phyloP scores from a whole-genome alignment of 2,113 vertebrate genomes.

The Catharus minimus region DNA sequence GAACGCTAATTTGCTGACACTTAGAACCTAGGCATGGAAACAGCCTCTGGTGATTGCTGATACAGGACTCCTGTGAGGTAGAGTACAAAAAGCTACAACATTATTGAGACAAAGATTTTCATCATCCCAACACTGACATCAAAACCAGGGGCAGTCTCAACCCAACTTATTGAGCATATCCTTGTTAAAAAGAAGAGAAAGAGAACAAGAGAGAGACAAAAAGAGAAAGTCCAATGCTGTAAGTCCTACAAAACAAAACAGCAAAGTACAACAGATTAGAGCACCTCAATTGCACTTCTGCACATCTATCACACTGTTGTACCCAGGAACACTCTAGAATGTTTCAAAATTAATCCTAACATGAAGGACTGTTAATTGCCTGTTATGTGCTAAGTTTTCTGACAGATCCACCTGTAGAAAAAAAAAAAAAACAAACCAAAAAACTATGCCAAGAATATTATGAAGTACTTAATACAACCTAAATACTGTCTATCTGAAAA shows the following conservation, averaged over 20 bases:
- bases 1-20: neutral
- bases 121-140: neutral
- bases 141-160: neutral
- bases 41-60: neutral
- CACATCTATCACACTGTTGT: rapidly evolving
- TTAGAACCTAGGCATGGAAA: neutral
- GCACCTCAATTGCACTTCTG: neutral
- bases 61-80: rapidly evolving
- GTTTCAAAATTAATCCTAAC: neutral
- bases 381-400: neutral
- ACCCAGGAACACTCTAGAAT: neutral
- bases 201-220: neutral
- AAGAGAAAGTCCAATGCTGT: neutral
- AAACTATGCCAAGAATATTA: neutral
- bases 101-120: neutral
- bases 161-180: neutral
- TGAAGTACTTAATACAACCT: neutral
- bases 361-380: neutral
- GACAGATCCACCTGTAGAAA: neutral
- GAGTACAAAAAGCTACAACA: neutral
- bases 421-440: neutral
- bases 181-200: neutral
- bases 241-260: neutral
- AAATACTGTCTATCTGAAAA: neutral
- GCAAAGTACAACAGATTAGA: neutral